Evolutionary conservation across 2,888 invertebrate genomes (phyloP).

Genomic region (Autographa gamma): DNA sequence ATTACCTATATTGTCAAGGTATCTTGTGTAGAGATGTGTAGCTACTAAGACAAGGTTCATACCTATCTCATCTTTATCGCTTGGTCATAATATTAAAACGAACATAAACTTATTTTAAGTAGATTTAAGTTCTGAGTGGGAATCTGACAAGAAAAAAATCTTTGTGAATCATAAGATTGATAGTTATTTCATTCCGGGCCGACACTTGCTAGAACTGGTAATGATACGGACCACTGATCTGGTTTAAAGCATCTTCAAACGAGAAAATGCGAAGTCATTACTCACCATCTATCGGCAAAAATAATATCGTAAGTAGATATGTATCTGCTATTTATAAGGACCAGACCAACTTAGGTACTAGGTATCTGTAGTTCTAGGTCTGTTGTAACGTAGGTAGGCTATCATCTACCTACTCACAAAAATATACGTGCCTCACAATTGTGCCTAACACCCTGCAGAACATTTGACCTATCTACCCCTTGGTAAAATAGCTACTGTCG

Average conservation of each 20-base stretch:
- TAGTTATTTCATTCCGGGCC: slow-evolving; percentile 66
- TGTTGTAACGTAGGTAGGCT: no score
- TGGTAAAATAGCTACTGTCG: no score
- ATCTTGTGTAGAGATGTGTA: not conserved
- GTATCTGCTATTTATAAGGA: no score
- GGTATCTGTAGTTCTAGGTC: no score
- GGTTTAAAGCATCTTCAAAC: slow-evolving; percentile 65
- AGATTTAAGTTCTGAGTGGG: slow-evolving; percentile 56
- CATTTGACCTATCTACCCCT: no score
- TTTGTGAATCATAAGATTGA: slow-evolving; percentile 64
- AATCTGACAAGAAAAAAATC: slow-evolving; percentile 56
- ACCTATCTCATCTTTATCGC: slow-evolving; percentile 21
- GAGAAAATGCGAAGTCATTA: slow-evolving; percentile 67
- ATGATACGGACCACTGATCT: slow-evolving; percentile 77
- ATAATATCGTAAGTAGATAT: not conserved
- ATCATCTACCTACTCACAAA: no score
- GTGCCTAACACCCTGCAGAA: no score
- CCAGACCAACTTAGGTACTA: no score
- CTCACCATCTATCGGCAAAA: slow-evolving; percentile 33
- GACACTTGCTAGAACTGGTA: slow-evolving; percentile 68
- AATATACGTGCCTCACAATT: no score
- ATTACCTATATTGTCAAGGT: no score
- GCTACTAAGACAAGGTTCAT: not conserved
- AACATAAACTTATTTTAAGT: slow-evolving; percentile 41
- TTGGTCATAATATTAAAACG: slow-evolving; percentile 37